phyloP scores from a whole-genome alignment of 2,113 vertebrate genomes.

The Equus quagga region DNA sequence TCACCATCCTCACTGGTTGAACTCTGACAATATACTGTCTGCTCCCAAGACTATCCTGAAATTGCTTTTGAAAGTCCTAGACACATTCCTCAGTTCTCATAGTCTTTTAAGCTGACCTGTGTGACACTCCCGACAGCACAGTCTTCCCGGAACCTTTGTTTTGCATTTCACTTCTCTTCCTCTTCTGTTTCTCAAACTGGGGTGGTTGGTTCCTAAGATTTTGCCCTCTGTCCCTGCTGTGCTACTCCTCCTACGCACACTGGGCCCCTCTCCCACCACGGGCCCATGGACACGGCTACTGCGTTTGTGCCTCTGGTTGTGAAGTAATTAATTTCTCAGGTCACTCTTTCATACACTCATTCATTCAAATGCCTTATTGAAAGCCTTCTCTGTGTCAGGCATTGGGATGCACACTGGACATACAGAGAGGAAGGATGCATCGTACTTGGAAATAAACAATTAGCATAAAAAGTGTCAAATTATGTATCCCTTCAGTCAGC shows the following conservation, averaged over 20 bases:
- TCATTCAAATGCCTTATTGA: not conserved
- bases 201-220: not conserved
- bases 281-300: no score
- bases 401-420: not conserved
- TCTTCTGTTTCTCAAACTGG: not conserved
- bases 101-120: not conserved
- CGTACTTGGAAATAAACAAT: not conserved
- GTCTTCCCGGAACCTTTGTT: not conserved
- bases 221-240: not conserved
- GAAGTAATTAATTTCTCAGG: no score
- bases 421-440: not conserved
- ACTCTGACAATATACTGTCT: not conserved
- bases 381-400: not conserved
- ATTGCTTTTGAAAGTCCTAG: not conserved
- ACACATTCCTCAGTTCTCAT: not conserved
- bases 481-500: not conserved
- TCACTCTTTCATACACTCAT: not conserved
- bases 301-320: not conserved
- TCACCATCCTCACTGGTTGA: not conserved
- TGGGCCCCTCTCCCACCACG: rapidly evolving
- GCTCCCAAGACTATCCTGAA: not conserved
- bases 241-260: not conserved
- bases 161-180: not conserved
- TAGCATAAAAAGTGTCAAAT: not conserved
- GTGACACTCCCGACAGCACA: not conserved